phyloP scores from a whole-genome alignment of 2,888 invertebrate species.

The Epinotia nisella region DNA sequence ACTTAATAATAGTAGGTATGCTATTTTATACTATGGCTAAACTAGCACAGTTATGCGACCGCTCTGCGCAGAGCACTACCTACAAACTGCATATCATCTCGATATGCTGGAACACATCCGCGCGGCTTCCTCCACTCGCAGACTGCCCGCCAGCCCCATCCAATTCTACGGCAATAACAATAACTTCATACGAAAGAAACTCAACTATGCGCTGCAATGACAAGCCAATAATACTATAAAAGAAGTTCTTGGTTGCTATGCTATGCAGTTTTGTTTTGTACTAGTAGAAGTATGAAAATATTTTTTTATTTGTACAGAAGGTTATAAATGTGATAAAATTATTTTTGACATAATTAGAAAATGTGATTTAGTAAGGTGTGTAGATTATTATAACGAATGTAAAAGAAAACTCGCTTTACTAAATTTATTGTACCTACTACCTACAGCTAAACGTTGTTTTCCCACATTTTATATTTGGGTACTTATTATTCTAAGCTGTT shows the following conservation, averaged over 20 bases:
- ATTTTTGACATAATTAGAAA: slow-evolving; percentile 82
- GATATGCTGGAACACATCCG: slow-evolving; percentile 47
- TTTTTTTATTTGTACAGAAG: slow-evolving; percentile 84
- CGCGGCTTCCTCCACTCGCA: slow-evolving; percentile 4
- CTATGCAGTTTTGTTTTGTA: slow-evolving; percentile 76
- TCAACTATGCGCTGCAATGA: slow-evolving; percentile 34
- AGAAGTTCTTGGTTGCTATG: slow-evolving; percentile 58
- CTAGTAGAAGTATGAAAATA: slow-evolving; percentile 78
- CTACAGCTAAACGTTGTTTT: slow-evolving; percentile 76
- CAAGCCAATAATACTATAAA: slow-evolving; percentile 45
- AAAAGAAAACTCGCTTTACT: slow-evolving; percentile 78
- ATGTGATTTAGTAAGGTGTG: slow-evolving; percentile 84
- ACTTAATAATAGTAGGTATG: slow-evolving; percentile 55
- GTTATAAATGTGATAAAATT: slow-evolving; percentile 83
- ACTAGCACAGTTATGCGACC: slow-evolving; percentile 56
- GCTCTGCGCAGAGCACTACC: slow-evolving; percentile 54
- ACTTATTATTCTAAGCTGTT: slow-evolving; percentile 80
- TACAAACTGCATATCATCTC: slow-evolving; percentile 60
- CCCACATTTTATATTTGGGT: slow-evolving; percentile 80
- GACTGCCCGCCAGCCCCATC: background rate
- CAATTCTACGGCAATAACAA: slow-evolving; percentile 4
- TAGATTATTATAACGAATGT: slow-evolving; percentile 67
- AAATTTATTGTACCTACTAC: slow-evolving; percentile 70
- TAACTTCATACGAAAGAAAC: too few species aligned
- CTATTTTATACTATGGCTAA: slow-evolving; percentile 59